Evolutionary conservation across 2,113 vertebrate species (phyloP).

Genomic region (Tricholaema leucomelas): DNA sequence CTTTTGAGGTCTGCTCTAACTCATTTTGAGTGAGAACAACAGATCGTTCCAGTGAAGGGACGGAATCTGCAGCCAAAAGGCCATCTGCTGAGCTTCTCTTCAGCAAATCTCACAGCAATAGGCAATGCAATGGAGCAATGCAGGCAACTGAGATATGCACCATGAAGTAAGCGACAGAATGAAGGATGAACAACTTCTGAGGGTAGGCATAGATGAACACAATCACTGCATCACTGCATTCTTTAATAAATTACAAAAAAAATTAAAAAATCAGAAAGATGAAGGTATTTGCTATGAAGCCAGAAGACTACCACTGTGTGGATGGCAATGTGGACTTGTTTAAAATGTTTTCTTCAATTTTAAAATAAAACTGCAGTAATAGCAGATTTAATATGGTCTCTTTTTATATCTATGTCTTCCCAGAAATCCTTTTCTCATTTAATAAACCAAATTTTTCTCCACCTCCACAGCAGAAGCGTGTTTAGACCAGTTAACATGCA

Average conservation of each 20-base stretch:
- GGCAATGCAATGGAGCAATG: slow-evolving; percentile 73
- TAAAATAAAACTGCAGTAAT: background rate
- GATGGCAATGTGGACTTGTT: background rate
- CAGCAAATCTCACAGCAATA: slow-evolving; percentile 72
- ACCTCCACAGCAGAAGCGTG: background rate
- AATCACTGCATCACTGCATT: slow-evolving; percentile 31
- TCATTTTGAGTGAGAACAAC: slow-evolving; percentile 50
- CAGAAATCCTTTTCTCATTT: background rate
- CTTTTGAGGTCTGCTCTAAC: slow-evolving; percentile 41
- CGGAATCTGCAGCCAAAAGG: slow-evolving; percentile 65
- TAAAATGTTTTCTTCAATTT: background rate
- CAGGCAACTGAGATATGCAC: slow-evolving; percentile 80
- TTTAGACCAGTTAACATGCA: background rate
- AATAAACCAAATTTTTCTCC: background rate
- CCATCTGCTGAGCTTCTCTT: slow-evolving; percentile 78
- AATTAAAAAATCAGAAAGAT: slow-evolving; percentile 65
- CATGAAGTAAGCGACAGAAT: slow-evolving; percentile 89
- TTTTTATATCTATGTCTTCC: background rate
- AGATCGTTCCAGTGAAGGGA: slow-evolving; percentile 66
- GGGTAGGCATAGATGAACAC: slow-evolving; percentile 71
- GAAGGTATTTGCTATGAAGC: background rate
- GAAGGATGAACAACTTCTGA: slow-evolving; percentile 78
- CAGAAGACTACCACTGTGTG: background rate
- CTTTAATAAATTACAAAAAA: background rate
- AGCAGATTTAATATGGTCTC: background rate